Evolutionary conservation across 2,113 vertebrate species (phyloP).

Genomic region (Platanista minor): DNA sequence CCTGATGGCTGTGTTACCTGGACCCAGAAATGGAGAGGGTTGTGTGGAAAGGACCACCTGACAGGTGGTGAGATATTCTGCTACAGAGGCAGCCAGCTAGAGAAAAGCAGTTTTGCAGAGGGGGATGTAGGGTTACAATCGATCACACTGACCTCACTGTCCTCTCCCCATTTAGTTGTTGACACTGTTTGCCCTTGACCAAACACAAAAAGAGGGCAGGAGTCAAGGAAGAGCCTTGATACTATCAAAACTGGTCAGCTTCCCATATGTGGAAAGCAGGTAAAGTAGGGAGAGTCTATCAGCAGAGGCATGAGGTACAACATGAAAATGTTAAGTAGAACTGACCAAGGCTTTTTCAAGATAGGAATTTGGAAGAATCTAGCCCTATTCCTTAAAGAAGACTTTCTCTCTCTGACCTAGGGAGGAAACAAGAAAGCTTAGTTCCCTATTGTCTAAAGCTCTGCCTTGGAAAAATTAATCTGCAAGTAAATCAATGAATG

Average conservation of each 20-base stretch:
- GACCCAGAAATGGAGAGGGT: not conserved
- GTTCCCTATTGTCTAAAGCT: not conserved
- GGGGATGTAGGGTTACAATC: fast-evolving
- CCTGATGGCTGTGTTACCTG: not conserved
- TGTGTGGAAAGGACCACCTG: too few species aligned
- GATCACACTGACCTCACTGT: too few species aligned
- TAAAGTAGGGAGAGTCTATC: not conserved
- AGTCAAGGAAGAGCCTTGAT: not conserved
- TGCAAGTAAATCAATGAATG: not conserved
- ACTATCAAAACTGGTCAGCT: not conserved
- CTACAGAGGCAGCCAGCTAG: fast-evolving
- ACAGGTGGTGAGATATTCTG: fast-evolving
- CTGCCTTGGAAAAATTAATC: not conserved
- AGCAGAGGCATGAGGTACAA: not conserved
- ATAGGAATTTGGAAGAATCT: not conserved
- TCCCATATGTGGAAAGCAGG: not conserved
- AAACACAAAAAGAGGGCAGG: not conserved
- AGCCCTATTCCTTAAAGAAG: not conserved
- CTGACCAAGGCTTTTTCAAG: not conserved
- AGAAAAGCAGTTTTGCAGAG: not conserved
- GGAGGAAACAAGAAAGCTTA: not conserved
- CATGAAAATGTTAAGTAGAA: not conserved
- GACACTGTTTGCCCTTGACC: not conserved
- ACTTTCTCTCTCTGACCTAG: not conserved
- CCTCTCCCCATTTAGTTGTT: not conserved